A percentile compares a stretch with the other conserved stretches of the same genome.
Evolutionary conservation across 2,113 vertebrate species (phyloP).

Genomic region (Nesoenas mayeri): DNA sequence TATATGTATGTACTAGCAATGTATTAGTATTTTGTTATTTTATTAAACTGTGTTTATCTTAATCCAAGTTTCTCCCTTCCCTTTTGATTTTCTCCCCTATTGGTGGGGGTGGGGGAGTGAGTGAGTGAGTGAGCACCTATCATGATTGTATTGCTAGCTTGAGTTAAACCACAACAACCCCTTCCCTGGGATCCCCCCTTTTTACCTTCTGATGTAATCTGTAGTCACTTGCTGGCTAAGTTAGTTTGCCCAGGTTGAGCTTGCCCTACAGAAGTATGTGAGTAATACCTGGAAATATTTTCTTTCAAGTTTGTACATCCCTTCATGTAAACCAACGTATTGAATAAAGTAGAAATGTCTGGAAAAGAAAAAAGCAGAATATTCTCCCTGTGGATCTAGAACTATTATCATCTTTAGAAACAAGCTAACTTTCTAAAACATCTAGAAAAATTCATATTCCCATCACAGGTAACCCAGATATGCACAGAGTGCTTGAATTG

Average conservation of each 20-base stretch:
- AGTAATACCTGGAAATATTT: not conserved
- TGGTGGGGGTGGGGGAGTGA: too few species aligned
- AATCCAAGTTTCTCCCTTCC: too few species aligned
- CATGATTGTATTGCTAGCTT: too few species aligned
- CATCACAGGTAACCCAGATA: not conserved
- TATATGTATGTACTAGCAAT: too few species aligned
- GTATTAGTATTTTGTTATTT: too few species aligned
- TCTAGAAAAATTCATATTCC: not conserved
- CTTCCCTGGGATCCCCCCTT: not conserved
- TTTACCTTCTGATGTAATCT: not conserved
- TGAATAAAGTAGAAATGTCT: not conserved
- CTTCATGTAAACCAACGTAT: not conserved
- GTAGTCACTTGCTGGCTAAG: not conserved
- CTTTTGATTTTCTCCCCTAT: too few species aligned
- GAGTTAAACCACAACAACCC: too few species aligned
- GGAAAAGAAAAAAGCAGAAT: not conserved
- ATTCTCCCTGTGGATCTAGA: not conserved
- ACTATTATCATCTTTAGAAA: not conserved
- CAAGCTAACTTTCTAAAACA: not conserved
- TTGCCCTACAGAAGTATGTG: not conserved
- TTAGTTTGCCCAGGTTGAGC: not conserved
- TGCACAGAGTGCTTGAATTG: fast-evolving
- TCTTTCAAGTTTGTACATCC: not conserved
- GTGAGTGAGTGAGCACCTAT: too few species aligned
- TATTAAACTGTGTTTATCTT: too few species aligned